Evolutionary conservation across 2,797 vertebrate genomes (phyloP).

Genomic region (Danio albolineatus): DNA sequence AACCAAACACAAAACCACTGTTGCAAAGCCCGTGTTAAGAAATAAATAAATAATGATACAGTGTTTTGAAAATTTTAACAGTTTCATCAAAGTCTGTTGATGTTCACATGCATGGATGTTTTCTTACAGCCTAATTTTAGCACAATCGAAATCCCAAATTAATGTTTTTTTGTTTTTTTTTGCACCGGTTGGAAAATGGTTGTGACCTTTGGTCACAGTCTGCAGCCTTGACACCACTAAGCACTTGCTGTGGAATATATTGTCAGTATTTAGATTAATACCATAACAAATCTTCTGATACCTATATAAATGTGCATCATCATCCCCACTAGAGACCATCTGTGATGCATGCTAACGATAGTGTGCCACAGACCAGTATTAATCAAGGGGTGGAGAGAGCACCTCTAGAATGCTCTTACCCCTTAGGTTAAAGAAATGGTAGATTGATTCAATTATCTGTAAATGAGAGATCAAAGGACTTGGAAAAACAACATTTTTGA

Average conservation of each 20-base stretch:
- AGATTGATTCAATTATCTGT: conserved; percentile 63
- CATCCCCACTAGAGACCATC: conserved; percentile 24
- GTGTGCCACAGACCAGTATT: conserved; percentile 34
- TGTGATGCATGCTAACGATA: conserved; percentile 51
- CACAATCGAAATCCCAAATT: no score
- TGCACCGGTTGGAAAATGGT: no score
- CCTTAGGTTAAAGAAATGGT: conserved; percentile 56
- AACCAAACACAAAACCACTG: no score
- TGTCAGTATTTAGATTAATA: conserved; percentile 5
- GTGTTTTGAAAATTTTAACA: no score
- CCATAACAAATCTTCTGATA: not conserved
- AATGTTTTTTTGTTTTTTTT: no score
- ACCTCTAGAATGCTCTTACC: conserved; percentile 47
- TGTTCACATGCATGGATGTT: no score
- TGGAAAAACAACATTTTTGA: conserved; percentile 54
- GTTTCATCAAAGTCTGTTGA: no score
- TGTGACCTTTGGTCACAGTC: no score
- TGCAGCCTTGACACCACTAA: not conserved
- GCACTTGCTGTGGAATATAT: not conserved
- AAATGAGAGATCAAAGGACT: conserved; percentile 63
- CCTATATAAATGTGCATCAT: conserved; percentile 40
- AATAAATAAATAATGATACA: no score
- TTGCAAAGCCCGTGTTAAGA: no score
- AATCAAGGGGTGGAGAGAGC: conserved; percentile 37
- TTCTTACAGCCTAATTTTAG: no score